These are phyloP conservation scores for Ichneumoninae sp. DNA, from an alignment of 2,888 invertebrate species.

Conservation along the genomic window DNA sequence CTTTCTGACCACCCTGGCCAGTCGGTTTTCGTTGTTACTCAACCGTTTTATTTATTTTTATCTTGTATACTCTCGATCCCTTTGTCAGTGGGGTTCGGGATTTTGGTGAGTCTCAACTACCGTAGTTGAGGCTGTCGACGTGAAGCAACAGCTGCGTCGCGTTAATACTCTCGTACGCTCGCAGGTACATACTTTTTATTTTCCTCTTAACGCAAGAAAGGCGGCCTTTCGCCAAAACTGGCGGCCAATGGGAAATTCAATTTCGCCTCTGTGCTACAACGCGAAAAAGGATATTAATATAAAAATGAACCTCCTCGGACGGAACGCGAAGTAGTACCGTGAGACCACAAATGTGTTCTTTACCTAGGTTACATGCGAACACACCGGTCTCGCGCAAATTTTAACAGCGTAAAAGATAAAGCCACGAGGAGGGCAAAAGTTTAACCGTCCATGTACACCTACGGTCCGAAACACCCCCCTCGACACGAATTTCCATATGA, in stretches of 20 bases:
- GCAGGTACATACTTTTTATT: constrained; percentile 16
- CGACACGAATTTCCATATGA: constrained; percentile 55
- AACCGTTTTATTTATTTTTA: not conserved
- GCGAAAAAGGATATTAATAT: constrained; percentile 50
- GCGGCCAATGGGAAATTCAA: constrained; percentile 59
- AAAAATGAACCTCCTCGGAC: not conserved
- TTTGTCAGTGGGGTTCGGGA: not conserved
- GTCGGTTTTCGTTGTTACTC: constrained; percentile 6
- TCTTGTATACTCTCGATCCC: not conserved
- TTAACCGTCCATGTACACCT: constrained; percentile 7
- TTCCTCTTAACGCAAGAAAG: not conserved
- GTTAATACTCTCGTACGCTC: constrained; percentile 37
- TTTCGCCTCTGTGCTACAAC: constrained; percentile 50
- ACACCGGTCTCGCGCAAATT: not conserved
- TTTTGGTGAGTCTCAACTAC: not conserved
- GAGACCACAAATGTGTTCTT: not conserved
- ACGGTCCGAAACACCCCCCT: not conserved
- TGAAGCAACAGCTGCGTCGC: constrained; percentile 52
- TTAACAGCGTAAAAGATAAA: not conserved
- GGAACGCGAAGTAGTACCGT: not conserved
- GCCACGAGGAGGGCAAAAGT: not conserved
- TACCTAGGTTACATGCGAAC: not conserved
- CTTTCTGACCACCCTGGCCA: not conserved
- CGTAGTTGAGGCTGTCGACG: constrained; percentile 21
- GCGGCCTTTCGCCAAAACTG: constrained; percentile 33